Conservation (phyloP, 2,888 invertebrate genomes). For the Dolichomitus sp. region DNA sequence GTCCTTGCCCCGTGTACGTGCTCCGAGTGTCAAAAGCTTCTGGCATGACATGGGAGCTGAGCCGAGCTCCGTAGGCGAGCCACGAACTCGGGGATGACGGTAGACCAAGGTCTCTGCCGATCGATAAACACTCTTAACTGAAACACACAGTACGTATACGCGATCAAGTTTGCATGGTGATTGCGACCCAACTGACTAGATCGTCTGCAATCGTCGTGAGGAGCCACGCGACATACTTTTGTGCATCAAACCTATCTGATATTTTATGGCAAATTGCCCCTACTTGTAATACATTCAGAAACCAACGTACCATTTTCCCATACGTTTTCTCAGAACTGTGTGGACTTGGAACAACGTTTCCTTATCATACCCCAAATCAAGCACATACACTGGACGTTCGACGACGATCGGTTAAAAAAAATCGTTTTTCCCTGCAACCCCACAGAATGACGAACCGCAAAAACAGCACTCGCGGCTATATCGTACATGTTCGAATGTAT, state of each 20-base stretch:
- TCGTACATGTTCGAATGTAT: conserved; percentile 33
- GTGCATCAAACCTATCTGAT: conserved; percentile 24
- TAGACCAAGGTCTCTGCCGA: conserved; percentile 85
- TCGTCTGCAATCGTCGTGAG: conserved; percentile 25
- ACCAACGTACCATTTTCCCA: not conserved
- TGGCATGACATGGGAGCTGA: conserved; percentile 81
- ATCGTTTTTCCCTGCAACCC: conserved; percentile 12
- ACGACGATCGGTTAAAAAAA: conserved; percentile 1
- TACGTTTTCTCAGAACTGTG: not conserved
- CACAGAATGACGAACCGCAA: conserved; percentile 44
- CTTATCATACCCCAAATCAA: conserved; percentile 7
- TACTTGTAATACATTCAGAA: too few relatives aligned
- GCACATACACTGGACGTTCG: not conserved
- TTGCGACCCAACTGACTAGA: conserved; percentile 53
- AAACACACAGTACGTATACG: conserved; percentile 63
- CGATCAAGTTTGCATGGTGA: conserved; percentile 67
- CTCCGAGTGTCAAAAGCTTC: conserved; percentile 85
- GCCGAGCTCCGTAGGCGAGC: conserved; percentile 78
- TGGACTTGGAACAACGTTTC: not conserved
- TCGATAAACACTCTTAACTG: conserved; percentile 80
- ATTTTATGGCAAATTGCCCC: not conserved
- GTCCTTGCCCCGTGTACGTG: conserved; percentile 86
- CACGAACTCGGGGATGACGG: conserved; percentile 79
- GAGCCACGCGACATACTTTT: conserved; percentile 13
- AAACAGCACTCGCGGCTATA: conserved; percentile 41